A percentile compares a stretch with the other conserved stretches of the same genome.
Conservation (phyloP, 2,888 invertebrate genomes). For the Azorinus chamasolen region DNA sequence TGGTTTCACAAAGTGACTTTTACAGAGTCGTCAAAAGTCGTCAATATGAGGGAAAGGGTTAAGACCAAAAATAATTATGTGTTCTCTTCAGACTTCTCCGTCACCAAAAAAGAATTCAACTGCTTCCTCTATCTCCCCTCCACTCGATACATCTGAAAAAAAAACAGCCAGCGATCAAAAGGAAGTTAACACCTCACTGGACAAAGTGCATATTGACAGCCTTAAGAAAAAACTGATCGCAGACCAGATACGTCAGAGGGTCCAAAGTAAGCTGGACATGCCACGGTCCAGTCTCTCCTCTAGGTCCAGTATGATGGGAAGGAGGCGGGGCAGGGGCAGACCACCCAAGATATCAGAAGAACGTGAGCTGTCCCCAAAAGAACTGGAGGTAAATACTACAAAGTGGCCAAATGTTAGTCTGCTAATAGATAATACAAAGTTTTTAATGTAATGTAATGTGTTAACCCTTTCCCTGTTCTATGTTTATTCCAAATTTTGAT, state of each 20-base stretch:
- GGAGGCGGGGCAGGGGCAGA: conserved; percentile 59
- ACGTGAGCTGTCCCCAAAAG: conserved; percentile 27
- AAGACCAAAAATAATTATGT: no score
- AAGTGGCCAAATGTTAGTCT: no score
- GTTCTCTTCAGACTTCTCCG: conserved; percentile 10
- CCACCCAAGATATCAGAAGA: conserved; percentile 47
- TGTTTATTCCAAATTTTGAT: no score
- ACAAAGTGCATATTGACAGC: conserved; percentile 75
- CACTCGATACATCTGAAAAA: neutral
- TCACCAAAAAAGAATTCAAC: conserved; percentile 14
- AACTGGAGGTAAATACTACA: conserved; percentile 50
- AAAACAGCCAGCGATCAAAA: no score
- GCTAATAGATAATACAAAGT: no score
- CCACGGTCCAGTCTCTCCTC: conserved; percentile 6
- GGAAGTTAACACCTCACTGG: conserved; percentile 10
- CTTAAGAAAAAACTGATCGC: conserved; percentile 79
- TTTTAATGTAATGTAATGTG: no score
- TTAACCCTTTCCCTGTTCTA: no score
- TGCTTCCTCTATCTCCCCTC: conserved; percentile 27
- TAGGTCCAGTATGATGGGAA: conserved; percentile 11
- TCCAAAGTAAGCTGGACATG: conserved; percentile 70
- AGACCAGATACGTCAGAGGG: conserved; percentile 78
- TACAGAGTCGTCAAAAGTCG: no score
- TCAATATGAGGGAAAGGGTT: no score
- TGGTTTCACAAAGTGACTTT: no score